These are phyloP conservation scores for Cebus imitator DNA, from an alignment of 2,113 vertebrate genomes.

Conservation along the genomic window DNA sequence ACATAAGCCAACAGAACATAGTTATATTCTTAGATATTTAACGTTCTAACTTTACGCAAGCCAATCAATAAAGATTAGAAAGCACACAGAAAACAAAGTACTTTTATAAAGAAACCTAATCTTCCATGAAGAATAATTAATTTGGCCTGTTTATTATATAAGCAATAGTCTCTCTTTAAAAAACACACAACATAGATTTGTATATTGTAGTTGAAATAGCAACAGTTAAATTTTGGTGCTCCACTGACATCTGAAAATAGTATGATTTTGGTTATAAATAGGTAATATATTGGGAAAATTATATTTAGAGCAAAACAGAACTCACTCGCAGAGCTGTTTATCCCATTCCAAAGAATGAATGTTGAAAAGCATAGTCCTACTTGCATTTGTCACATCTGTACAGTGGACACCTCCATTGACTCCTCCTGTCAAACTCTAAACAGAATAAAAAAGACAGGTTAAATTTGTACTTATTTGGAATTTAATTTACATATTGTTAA, in stretches of 20 bases:
- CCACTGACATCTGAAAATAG: not conserved
- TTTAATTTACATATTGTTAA: not conserved
- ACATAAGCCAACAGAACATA: slow-evolving; percentile 22
- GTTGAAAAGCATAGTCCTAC: slow-evolving; percentile 98
- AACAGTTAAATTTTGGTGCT: not conserved
- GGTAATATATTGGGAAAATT: not conserved
- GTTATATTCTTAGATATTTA: not conserved
- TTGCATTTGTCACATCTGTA: slow-evolving; percentile 97
- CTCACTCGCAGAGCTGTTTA: slow-evolving; percentile 95
- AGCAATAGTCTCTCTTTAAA: not conserved
- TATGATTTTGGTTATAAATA: not conserved
- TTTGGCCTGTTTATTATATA: not conserved
- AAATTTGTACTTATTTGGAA: not conserved
- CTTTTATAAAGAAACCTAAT: slow-evolving; percentile 20
- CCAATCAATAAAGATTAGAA: slow-evolving; percentile 31
- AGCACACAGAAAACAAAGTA: not conserved
- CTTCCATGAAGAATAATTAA: slow-evolving; percentile 1
- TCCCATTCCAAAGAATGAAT: slow-evolving; percentile 97
- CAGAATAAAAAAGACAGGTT: slow-evolving; percentile 53
- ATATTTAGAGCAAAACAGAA: slow-evolving; percentile 32
- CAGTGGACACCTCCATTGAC: slow-evolving; percentile 92
- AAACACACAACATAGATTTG: not conserved
- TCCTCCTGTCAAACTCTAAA: slow-evolving; percentile 94
- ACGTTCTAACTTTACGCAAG: not conserved
- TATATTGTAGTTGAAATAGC: not conserved